A percentile compares a stretch with the other conserved stretches of the same genome.
Conservation (phyloP, 2,888 invertebrate genomes). For the Poecilobothrus nobilitatus region DNA sequence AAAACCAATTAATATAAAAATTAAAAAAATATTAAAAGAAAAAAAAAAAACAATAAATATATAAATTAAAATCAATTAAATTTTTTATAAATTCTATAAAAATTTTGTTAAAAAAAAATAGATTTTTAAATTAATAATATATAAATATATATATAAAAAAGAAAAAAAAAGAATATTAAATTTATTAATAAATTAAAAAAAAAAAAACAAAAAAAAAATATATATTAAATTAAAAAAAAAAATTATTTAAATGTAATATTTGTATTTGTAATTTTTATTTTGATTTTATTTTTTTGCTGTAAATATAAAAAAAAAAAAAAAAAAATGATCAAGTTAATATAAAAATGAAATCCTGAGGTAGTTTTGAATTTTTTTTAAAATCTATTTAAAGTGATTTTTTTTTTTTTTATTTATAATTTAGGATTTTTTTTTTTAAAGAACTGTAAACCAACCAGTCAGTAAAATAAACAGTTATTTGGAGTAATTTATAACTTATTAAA, state of each 20-base stretch:
- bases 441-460: no score
- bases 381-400: neutral
- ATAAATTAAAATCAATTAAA: neutral
- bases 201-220: no score
- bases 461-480: no score
- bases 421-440: no score
- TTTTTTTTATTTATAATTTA: no score
- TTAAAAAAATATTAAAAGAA: neutral
- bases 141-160: slow-evolving; percentile 12
- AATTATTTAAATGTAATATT: neutral
- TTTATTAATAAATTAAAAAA: no score
- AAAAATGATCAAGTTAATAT: neutral
- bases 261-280: neutral
- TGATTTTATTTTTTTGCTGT: slow-evolving; percentile 6
- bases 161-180: no score
- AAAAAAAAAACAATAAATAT: neutral
- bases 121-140: slow-evolving; percentile 3
- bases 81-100: slow-evolving; percentile 4
- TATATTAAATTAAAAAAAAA: neutral
- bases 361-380: neutral
- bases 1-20: no score
- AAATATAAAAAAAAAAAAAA: neutral
- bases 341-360: no score
- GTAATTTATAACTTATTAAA: no score
- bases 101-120: neutral